Evolutionary conservation across 2,113 vertebrate species (phyloP).

Genomic region (Ceyx cyanopectus): DNA sequence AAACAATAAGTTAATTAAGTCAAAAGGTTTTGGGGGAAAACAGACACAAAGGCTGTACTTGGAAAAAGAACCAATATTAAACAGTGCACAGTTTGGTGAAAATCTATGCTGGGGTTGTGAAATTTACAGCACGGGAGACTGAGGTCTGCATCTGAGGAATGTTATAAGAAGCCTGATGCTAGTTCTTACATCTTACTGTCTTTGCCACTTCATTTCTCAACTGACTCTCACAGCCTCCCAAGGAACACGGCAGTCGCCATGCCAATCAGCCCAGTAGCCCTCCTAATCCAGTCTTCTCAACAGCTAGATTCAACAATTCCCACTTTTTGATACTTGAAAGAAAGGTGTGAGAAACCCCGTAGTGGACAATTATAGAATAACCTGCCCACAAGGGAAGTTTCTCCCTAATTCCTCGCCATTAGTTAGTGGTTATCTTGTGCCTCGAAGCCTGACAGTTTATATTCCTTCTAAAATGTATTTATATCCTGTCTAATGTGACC

Average conservation of each 20-base stretch:
- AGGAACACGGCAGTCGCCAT: background rate
- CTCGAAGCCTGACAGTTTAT: conserved; percentile 52
- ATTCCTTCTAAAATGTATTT: conserved; percentile 65
- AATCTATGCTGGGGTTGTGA: background rate
- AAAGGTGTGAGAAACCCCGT: conserved; percentile 27
- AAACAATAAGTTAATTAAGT: background rate
- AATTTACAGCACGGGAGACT: background rate
- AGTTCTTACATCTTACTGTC: background rate
- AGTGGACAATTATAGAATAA: conserved; percentile 54
- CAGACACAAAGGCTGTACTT: background rate
- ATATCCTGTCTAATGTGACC: conserved; percentile 56
- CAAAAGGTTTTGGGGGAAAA: background rate
- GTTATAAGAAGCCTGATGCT: background rate
- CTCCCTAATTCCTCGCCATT: conserved; percentile 9
- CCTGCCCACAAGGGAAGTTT: conserved; percentile 41
- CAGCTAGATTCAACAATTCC: background rate
- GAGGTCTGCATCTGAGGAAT: background rate
- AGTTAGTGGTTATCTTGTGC: conserved; percentile 36
- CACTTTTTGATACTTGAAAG: conserved; percentile 7
- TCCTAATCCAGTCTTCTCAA: conserved; percentile 8
- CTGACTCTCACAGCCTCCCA: background rate
- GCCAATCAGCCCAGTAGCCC: background rate
- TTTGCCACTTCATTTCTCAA: background rate
- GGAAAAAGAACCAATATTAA: background rate
- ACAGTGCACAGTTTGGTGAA: background rate